Percentiles rank a stretch among this genome's conserved stretches.
phyloP scores from a whole-genome alignment of 1,140 invertebrate species.

The Odontomachus brunneus region DNA sequence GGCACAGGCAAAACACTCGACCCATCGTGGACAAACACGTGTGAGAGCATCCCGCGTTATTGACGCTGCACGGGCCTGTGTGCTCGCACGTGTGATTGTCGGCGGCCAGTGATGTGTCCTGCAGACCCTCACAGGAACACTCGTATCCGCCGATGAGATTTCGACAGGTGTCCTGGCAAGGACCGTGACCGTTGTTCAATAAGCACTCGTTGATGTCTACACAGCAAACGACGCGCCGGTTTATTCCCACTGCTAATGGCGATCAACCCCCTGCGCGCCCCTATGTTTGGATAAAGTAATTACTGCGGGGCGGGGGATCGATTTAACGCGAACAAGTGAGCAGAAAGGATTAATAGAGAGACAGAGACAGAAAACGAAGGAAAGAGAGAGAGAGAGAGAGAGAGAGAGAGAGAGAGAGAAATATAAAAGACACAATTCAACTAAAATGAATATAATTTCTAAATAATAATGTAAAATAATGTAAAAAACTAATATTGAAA shows the following conservation, averaged over 20 bases:
- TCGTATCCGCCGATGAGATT: slow-evolving; percentile 88
- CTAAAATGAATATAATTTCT: no score
- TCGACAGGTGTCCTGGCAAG: slow-evolving; percentile 89
- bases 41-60: slow-evolving; percentile 88
- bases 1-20: slow-evolving; percentile 89
- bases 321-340: background rate
- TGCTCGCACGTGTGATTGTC: slow-evolving; percentile 87
- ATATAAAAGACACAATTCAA: no score
- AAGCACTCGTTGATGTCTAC: slow-evolving; percentile 89
- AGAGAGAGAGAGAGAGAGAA: no score
- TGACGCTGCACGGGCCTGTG: slow-evolving; percentile 87
- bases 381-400: no score
- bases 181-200: slow-evolving; percentile 88
- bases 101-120: slow-evolving; percentile 86
- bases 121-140: slow-evolving; percentile 87
- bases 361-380: no score
- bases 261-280: background rate
- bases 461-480: no score
- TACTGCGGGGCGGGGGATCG: background rate
- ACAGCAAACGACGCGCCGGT: background rate
- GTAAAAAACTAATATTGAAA: no score
- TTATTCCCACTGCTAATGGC: slow-evolving; percentile 7
- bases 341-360: no score
- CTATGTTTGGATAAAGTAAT: background rate
- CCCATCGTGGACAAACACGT: slow-evolving; percentile 88